Evolutionary conservation across 2,797 vertebrate species (phyloP).

Genomic region (Hyperoplus immaculatus): DNA sequence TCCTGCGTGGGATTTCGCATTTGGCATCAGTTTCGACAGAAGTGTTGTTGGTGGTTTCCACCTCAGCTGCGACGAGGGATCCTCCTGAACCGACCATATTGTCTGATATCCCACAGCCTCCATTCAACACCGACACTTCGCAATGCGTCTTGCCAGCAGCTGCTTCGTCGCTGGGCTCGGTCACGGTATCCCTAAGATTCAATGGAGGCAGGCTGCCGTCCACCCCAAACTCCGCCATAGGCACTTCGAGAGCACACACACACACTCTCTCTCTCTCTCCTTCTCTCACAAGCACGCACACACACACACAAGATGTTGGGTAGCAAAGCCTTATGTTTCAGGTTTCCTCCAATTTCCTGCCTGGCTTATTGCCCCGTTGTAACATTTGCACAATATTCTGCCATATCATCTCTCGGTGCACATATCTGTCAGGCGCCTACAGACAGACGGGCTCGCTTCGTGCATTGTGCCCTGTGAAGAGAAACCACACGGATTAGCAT

Average conservation of each 20-base stretch:
- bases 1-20: slow-evolving; percentile 92
- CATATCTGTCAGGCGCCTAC: slow-evolving; percentile 44
- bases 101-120: slow-evolving; percentile 89
- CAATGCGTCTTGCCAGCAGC: slow-evolving; percentile 85
- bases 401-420: slow-evolving; percentile 60
- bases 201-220: slow-evolving; percentile 87
- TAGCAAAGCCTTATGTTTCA: slow-evolving; percentile 59
- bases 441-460: slow-evolving; percentile 34
- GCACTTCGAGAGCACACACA: slow-evolving; percentile 62
- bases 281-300: not conserved
- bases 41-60: slow-evolving; percentile 73
- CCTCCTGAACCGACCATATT: slow-evolving; percentile 78
- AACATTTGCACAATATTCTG: slow-evolving; percentile 48
- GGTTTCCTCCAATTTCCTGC: slow-evolving; percentile 65
- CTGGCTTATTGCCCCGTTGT: slow-evolving; percentile 53
- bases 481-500: slow-evolving; percentile 53
- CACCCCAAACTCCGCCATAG: slow-evolving; percentile 94
- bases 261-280: not conserved
- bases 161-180: slow-evolving; percentile 84
- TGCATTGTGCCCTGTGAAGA: slow-evolving; percentile 58
- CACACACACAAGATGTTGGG: slow-evolving; percentile 43
- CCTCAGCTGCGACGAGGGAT: slow-evolving; percentile 64
- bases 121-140: slow-evolving; percentile 90
- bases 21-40: slow-evolving; percentile 85
- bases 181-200: slow-evolving; percentile 77